Evolutionary conservation across 2,888 invertebrate genomes (phyloP).

Genomic region (Drosophila demipolita): DNA sequence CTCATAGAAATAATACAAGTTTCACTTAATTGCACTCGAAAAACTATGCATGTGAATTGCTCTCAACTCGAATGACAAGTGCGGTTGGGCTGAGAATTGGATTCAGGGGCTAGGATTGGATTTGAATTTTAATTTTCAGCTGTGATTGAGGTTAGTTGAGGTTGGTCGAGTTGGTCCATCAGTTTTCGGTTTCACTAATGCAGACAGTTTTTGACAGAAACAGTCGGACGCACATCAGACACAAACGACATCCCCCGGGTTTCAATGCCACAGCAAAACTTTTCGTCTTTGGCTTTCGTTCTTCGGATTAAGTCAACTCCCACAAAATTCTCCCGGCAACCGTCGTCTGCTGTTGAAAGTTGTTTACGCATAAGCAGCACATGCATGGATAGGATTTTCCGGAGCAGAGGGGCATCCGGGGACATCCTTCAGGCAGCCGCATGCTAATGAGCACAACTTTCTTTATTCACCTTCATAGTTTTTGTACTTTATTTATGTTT

Average conservation of each 20-base stretch:
- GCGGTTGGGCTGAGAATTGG: conserved; percentile 23
- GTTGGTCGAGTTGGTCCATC: conserved; percentile 28
- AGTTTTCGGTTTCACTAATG: conserved; percentile 58
- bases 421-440: conserved; percentile 42
- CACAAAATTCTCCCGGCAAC: conserved; percentile 20
- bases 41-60: conserved; percentile 75
- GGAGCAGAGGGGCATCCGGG: background rate
- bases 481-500: conserved; percentile 5
- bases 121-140: conserved; percentile 1
- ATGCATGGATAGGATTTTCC: conserved; percentile 28
- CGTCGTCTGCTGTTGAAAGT: conserved; percentile 60
- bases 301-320: conserved; percentile 45
- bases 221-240: conserved; percentile 55
- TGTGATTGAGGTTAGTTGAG: conserved; percentile 2
- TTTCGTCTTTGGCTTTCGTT: conserved; percentile 43
- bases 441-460: conserved; percentile 75
- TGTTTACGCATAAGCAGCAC: conserved; percentile 62
- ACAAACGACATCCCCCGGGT: conserved; percentile 49
- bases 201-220: conserved; percentile 60
- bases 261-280: conserved; percentile 57
- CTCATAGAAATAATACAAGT: conserved; percentile 70
- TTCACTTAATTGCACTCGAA: conserved; percentile 76
- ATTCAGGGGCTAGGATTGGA: background rate
- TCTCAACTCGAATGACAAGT: conserved; percentile 66
- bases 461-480: conserved; percentile 32